Percentiles rank a stretch among this genome's conserved stretches.
Evolutionary conservation across 2,113 vertebrate species (phyloP).

Genomic region (Chloropsis cyanopogon): DNA sequence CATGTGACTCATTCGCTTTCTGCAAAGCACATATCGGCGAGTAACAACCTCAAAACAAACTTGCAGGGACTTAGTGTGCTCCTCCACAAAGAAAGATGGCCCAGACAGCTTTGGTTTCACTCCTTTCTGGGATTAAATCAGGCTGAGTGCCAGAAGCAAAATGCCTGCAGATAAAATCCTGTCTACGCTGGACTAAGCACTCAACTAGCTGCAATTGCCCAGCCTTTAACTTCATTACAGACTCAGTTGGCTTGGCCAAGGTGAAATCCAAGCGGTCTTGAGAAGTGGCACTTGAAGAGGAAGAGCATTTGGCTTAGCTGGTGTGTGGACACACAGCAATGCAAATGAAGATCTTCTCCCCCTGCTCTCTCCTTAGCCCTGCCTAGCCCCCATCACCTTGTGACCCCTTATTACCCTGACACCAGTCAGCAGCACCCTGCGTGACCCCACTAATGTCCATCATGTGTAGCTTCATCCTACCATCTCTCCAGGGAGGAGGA

Average conservation of each 20-base stretch:
- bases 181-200: not conserved
- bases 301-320: not conserved
- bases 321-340: not conserved
- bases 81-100: constrained; percentile 11
- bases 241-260: not conserved
- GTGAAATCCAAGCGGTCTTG: not conserved
- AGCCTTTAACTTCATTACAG: constrained; percentile 5
- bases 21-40: constrained; percentile 15
- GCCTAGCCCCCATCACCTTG: not conserved
- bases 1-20: constrained; percentile 49
- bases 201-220: not conserved
- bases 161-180: constrained; percentile 17
- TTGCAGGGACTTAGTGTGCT: constrained; percentile 38
- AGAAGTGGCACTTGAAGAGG: not conserved
- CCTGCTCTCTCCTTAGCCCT: not conserved
- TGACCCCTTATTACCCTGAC: constrained; percentile 12
- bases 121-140: constrained; percentile 43
- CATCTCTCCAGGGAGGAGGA: not conserved
- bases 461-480: not conserved
- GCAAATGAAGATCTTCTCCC: not conserved
- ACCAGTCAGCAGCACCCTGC: not conserved
- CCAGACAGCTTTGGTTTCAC: not conserved
- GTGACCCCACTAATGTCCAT: not conserved
- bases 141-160: constrained; percentile 24
- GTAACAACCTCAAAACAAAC: constrained; percentile 59